Percentiles rank a stretch among this genome's conserved stretches.
Conservation (phyloP, 2,113 vertebrate genomes). For the Euleptes europaea region DNA sequence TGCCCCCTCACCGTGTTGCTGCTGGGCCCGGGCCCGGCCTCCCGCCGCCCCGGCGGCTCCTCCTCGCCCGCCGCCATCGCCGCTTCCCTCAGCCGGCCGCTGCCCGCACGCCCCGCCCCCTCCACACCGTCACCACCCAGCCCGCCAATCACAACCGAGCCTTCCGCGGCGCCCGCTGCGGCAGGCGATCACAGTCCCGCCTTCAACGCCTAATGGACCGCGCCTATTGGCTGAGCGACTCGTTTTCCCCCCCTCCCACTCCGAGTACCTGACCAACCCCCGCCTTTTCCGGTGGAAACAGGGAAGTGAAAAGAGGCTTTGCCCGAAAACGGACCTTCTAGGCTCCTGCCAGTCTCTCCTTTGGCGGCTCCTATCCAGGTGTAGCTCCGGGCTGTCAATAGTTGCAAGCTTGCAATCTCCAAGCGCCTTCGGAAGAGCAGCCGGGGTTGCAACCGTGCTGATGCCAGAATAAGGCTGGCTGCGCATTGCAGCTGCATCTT, state of each 20-base stretch:
- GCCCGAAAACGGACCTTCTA: not conserved
- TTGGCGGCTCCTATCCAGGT: not conserved
- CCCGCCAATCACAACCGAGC: not conserved
- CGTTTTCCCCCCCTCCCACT: too few relatives aligned
- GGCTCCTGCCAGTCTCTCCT: not conserved
- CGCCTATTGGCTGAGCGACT: not conserved
- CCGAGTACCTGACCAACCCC: not conserved
- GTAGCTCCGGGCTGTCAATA: not conserved
- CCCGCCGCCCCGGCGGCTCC: not conserved
- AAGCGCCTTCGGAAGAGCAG: too few relatives aligned
- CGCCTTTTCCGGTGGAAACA: not conserved
- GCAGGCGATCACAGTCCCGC: not conserved
- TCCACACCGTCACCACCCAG: too few relatives aligned
- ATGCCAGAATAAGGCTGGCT: too few relatives aligned
- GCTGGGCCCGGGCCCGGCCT: not conserved
- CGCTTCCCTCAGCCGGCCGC: not conserved
- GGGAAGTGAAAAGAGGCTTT: too few relatives aligned
- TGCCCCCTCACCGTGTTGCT: not conserved
- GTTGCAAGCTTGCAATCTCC: too few relatives aligned
- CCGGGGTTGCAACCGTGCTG: too few relatives aligned
- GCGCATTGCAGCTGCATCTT: too few relatives aligned
- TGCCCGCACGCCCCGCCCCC: too few relatives aligned
- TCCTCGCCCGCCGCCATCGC: not conserved
- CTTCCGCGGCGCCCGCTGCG: not conserved
- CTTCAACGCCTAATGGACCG: rapidly evolving